Evolutionary conservation across 2,113 vertebrate species (phyloP).

Genomic region (Numenius arquata): DNA sequence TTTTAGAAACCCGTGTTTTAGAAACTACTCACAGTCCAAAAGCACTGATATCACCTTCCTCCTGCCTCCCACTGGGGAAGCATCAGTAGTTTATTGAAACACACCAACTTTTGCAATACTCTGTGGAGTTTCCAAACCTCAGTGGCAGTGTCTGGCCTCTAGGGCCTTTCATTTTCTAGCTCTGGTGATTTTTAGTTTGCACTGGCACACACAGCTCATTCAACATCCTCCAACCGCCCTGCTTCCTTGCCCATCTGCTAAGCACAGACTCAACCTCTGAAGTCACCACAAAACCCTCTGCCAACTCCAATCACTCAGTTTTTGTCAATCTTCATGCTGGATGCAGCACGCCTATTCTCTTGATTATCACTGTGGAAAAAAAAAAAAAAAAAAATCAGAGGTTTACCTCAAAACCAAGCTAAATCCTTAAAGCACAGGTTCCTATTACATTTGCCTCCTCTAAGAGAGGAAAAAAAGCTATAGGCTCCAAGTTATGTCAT

Average conservation of each 20-base stretch:
- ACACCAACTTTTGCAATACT: not conserved
- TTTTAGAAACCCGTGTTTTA: not conserved
- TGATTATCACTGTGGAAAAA: not conserved
- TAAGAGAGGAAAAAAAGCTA: not conserved
- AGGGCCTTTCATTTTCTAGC: not conserved
- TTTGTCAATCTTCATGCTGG: not conserved
- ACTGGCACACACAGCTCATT: not conserved
- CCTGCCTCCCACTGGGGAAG: not conserved
- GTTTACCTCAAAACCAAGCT: not conserved
- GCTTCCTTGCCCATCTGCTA: not conserved
- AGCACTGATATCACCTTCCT: not conserved
- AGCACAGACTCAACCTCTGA: not conserved
- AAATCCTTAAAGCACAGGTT: not conserved
- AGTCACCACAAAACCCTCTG: not conserved
- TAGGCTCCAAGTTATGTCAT: not conserved
- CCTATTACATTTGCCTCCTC: not conserved
- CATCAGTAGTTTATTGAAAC: not conserved
- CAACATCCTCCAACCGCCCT: not conserved
- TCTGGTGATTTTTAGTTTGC: not conserved
- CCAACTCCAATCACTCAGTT: fast-evolving
- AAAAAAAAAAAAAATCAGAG: not conserved
- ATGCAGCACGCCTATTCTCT: not conserved
- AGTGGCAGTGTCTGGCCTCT: not conserved
- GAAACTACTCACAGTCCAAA: not conserved
- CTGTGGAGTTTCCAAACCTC: not conserved